A percentile compares a stretch with the other conserved stretches of the same genome.
These are phyloP conservation scores for Saxidomus purpurata DNA, from an alignment of 1,140 invertebrate species.

Conservation along the genomic window DNA sequence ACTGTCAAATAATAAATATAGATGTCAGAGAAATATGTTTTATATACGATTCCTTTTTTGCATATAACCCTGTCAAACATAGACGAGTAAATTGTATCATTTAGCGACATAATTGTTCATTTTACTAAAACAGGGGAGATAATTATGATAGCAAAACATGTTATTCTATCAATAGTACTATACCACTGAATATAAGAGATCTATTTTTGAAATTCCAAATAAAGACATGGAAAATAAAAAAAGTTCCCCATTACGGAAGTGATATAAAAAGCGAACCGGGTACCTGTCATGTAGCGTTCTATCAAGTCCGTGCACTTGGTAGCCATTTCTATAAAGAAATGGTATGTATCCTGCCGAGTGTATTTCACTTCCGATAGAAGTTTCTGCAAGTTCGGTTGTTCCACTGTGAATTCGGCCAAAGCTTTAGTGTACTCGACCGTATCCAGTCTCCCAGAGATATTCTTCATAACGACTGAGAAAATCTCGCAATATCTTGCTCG, in stretches of 20 bases:
- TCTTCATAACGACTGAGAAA: slow-evolving; percentile 25
- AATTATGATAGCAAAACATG: too few relatives aligned
- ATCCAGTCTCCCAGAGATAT: not conserved
- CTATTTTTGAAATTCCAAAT: too few relatives aligned
- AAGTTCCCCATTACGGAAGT: not conserved
- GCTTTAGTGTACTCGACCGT: not conserved
- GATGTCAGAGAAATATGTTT: too few relatives aligned
- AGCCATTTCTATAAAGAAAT: slow-evolving; percentile 65
- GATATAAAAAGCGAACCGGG: too few relatives aligned
- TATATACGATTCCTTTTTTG: too few relatives aligned
- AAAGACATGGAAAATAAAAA: too few relatives aligned
- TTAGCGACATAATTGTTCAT: too few relatives aligned
- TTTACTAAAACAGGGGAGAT: too few relatives aligned
- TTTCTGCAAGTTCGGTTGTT: slow-evolving; percentile 66
- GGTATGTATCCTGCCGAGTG: slow-evolving; percentile 55
- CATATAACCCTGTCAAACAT: too few relatives aligned
- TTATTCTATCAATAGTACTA: too few relatives aligned
- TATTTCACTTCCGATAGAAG: slow-evolving; percentile 52
- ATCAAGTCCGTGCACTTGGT: slow-evolving; percentile 37
- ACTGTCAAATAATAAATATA: not conserved
- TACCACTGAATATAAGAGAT: too few relatives aligned
- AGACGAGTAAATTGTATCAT: too few relatives aligned
- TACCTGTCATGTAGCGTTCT: slow-evolving; percentile 57
- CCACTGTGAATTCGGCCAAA: slow-evolving; percentile 15
- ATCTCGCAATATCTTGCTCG: slow-evolving; percentile 3